These are phyloP conservation scores for Scolanthus callimorphus DNA, from an alignment of 92 coral and sea anemone genomes.

Conservation along the genomic window DNA sequence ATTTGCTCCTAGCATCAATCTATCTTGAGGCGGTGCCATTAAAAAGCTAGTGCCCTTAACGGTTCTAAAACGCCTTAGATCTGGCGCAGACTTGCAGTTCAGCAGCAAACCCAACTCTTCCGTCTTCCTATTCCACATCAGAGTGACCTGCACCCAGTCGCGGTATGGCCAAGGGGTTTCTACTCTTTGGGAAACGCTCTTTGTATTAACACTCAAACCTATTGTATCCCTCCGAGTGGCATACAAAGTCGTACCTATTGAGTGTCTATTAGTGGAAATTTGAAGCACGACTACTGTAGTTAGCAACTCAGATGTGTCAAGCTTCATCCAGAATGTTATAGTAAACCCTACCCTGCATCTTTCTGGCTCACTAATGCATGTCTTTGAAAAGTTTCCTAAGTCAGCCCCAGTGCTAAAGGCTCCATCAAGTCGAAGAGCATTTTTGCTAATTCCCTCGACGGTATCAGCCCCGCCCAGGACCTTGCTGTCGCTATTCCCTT, in stretches of 20 bases:
- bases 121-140: constrained; percentile 61
- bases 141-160: constrained; percentile 66
- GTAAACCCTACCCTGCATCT: constrained; percentile 71
- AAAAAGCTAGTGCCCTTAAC: neutral
- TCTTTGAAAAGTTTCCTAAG: constrained; percentile 47
- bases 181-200: constrained; percentile 30
- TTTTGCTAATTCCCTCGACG: constrained; percentile 54
- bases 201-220: constrained; percentile 52
- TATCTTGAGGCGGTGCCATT: constrained; percentile 46
- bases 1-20: constrained; percentile 72
- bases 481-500: constrained; percentile 30
- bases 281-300: constrained; percentile 41
- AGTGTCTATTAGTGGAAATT: constrained; percentile 30
- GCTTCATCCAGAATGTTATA: constrained; percentile 64
- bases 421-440: constrained; percentile 52
- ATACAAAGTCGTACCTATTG: constrained; percentile 69
- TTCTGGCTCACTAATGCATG: constrained; percentile 79
- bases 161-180: constrained; percentile 49
- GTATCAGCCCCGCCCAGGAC: constrained; percentile 41
- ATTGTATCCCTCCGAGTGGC: constrained; percentile 20
- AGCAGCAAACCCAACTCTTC: constrained; percentile 34
- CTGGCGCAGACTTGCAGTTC: constrained; percentile 38
- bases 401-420: constrained; percentile 60
- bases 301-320: constrained; percentile 8
- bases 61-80: constrained; percentile 6